Conservation (phyloP, 2,888 invertebrate genomes). For the Aphidoletes aphidimyza region DNA sequence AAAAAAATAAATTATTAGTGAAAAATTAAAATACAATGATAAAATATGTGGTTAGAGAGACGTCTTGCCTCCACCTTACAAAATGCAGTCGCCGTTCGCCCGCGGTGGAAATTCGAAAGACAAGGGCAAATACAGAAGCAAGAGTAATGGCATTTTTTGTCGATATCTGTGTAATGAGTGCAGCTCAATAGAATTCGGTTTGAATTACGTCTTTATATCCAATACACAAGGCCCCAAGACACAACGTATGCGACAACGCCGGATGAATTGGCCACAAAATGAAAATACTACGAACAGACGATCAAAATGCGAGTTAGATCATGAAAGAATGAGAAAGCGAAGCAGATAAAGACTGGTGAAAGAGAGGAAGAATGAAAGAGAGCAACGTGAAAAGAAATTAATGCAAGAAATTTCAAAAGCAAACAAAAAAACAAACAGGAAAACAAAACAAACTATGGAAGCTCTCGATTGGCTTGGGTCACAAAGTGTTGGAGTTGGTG, state of each 20-base stretch:
- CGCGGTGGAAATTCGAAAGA: no score
- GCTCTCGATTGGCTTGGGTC: constrained; percentile 19
- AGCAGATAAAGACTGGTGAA: not conserved
- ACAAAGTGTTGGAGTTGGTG: constrained; percentile 39
- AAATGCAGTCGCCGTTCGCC: no score
- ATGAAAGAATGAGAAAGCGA: not conserved
- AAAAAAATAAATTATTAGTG: no score
- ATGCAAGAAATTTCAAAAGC: constrained; percentile 48
- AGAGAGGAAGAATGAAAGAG: not conserved
- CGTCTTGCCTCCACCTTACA: no score
- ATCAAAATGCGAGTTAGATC: no score
- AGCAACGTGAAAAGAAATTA: constrained; percentile 34
- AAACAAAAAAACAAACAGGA: constrained; percentile 48
- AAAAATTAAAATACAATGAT: no score
- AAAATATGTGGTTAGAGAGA: no score
- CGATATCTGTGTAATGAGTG: no score
- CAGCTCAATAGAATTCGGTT: no score
- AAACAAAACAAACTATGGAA: constrained; percentile 50
- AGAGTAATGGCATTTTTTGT: no score
- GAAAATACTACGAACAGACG: constrained; percentile 6
- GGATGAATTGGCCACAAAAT: constrained; percentile 20
- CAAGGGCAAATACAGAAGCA: no score
- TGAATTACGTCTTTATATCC: no score
- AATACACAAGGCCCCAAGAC: not conserved
- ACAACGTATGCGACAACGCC: not conserved